Percentiles rank a stretch among this genome's conserved stretches.
phyloP scores from a whole-genome alignment of 2,797 vertebrate genomes.

The Halcyon smyrnensis region DNA sequence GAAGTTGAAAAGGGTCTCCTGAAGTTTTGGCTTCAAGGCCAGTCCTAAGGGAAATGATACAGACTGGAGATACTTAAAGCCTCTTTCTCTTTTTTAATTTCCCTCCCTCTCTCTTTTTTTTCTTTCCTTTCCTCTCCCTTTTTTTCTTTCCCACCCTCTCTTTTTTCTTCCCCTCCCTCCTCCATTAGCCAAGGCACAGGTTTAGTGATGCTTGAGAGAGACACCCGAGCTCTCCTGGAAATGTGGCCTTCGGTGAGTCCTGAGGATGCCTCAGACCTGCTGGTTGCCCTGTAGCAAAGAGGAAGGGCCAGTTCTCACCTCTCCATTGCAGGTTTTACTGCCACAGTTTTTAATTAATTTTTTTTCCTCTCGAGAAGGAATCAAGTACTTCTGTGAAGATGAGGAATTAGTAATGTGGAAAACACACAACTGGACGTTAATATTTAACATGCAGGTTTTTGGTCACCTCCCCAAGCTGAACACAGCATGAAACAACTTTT shows the following conservation, averaged over 20 bases:
- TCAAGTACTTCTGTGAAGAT: neutral
- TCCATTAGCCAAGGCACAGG: neutral
- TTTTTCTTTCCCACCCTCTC: accelerated
- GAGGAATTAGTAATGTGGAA: neutral
- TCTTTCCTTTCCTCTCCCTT: no score
- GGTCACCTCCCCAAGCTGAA: neutral
- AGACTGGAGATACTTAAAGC: neutral
- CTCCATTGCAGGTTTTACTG: neutral
- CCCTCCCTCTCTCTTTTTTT: neutral
- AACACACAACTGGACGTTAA: neutral
- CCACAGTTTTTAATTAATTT: neutral
- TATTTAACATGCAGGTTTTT: neutral
- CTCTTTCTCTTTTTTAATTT: neutral
- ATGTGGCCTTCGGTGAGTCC: neutral
- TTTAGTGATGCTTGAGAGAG: neutral
- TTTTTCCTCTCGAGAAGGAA: neutral
- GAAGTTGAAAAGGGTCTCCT: neutral
- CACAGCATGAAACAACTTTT: neutral
- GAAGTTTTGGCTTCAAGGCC: neutral
- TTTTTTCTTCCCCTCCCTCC: no score
- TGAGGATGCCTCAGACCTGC: neutral
- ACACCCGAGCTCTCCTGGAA: neutral
- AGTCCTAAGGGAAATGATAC: neutral
- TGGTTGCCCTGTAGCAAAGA: neutral
- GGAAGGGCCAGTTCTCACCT: neutral